Evolutionary conservation across 2,797 vertebrate genomes (phyloP), one percentile per base, ranked within the genome.

Genomic region (Urosaurus nigricauda): DNA sequence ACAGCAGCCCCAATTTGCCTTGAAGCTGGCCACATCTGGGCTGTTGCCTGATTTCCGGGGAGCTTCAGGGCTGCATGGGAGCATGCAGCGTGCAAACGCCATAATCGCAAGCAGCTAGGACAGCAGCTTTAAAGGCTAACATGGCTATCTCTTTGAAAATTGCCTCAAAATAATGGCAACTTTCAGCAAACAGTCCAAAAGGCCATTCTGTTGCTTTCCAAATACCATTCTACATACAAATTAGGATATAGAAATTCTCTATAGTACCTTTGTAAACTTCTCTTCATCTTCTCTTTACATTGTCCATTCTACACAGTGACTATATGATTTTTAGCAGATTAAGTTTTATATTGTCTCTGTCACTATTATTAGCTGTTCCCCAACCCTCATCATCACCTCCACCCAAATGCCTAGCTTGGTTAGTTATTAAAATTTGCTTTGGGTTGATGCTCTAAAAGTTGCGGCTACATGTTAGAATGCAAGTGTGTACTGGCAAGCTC

Each of bases 401-500:
- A 16, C 26, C 11, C 35, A 29, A 24, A 60, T 70, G 47, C 70
- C 24, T 90, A 3, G 21, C 84, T 83, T 43, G 47, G 35, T 81
- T 70, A 80, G 5, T 21, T 81, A 79, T 85, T 70, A 56, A 51
- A 75, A 70, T 21, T 70, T 47, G 87, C 84, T 63, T 53, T 58
- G 82, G 13, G 85, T 21, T 14, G 80, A 90, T n/a, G 32, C n/a
- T 74, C 29, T 65, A 47, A 71, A 87, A 35, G 0, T 92, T 29
- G 86, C 47, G 40, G 53, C 65, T 73, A 17, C 0, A 73, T 71
- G 51, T 90, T 83, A 58, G 77, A 63, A n/a, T 71, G 82, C 47
- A 93, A 37, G 53, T 90, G 78, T 92, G n/a, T 60, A 88, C 4
- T 37, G 86, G 78, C 40, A 43, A 87, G 60, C 88, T 24, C 53